Percentiles rank a stretch among this genome's conserved stretches.
These are phyloP conservation scores for Sialia sialis DNA, from an alignment of 2,113 vertebrate genomes.

Conservation along the genomic window DNA sequence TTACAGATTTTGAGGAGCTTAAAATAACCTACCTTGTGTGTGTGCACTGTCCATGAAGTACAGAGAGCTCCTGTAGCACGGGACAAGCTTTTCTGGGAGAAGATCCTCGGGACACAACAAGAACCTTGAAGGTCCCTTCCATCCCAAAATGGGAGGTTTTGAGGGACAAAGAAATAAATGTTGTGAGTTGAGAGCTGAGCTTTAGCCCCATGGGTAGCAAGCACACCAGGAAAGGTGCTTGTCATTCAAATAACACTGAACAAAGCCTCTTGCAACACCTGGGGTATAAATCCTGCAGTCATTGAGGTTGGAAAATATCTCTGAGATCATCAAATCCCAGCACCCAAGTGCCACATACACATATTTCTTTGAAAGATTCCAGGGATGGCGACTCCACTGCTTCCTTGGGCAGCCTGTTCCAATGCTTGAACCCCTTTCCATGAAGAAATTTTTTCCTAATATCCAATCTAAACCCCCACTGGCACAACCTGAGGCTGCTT, in stretches of 20 bases:
- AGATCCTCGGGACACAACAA: not conserved
- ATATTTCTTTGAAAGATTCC: rapidly evolving
- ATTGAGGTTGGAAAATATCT: not conserved
- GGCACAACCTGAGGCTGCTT: not conserved
- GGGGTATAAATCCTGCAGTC: not conserved
- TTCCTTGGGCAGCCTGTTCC: not conserved
- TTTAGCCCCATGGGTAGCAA: not conserved
- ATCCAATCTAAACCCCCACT: not conserved
- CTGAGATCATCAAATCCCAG: not conserved
- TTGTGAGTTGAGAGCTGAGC: not conserved
- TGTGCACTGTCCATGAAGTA: not conserved
- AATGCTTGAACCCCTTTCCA: not conserved
- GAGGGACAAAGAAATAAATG: not conserved
- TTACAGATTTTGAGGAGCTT: not conserved
- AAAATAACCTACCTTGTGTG: not conserved
- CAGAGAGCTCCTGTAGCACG: not conserved
- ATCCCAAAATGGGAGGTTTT: not conserved
- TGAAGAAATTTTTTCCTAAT: not conserved
- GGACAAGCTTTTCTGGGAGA: not conserved
- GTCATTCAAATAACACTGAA: not conserved
- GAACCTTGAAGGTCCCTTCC: not conserved
- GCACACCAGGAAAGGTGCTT: not conserved
- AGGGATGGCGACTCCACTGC: rapidly evolving
- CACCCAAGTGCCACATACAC: not conserved
- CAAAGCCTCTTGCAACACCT: not conserved